phyloP scores from a whole-genome alignment of 2,113 vertebrate genomes.

The Euleptes europaea region DNA sequence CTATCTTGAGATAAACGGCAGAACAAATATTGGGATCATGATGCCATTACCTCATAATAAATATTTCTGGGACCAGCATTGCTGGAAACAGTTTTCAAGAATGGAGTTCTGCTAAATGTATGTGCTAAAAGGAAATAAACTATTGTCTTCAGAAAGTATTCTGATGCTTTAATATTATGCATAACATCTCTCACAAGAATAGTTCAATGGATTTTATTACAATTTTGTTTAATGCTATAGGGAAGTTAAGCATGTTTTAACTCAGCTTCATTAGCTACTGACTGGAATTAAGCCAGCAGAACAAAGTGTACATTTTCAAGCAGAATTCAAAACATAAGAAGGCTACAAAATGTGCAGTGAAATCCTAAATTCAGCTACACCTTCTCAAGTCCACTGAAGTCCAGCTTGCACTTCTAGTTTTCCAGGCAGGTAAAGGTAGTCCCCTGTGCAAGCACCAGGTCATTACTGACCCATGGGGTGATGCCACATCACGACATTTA shows the following conservation, averaged over 20 bases:
- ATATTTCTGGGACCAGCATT: fast-evolving
- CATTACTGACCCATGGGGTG: too few species aligned
- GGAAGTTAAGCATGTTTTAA: constrained; percentile 7
- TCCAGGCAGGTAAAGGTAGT: too few species aligned
- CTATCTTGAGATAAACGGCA: too few species aligned
- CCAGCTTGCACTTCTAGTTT: too few species aligned
- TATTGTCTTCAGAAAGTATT: background rate
- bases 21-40: too few species aligned
- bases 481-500: too few species aligned
- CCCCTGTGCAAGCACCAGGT: too few species aligned
- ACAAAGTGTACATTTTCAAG: background rate
- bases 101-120: background rate
- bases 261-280: background rate
- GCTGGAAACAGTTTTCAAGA: background rate
- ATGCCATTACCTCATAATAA: background rate
- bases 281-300: background rate
- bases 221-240: background rate
- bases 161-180: background rate
- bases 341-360: constrained; percentile 4
- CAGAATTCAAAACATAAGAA: background rate
- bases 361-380: constrained; percentile 13
- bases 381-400: background rate
- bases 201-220: background rate
- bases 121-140: constrained; percentile 13
- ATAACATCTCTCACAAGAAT: constrained; percentile 9